A percentile compares a stretch with the other conserved stretches of the same genome.
phyloP scores from a whole-genome alignment of 2,113 vertebrate species.

The Mungos mungo region DNA sequence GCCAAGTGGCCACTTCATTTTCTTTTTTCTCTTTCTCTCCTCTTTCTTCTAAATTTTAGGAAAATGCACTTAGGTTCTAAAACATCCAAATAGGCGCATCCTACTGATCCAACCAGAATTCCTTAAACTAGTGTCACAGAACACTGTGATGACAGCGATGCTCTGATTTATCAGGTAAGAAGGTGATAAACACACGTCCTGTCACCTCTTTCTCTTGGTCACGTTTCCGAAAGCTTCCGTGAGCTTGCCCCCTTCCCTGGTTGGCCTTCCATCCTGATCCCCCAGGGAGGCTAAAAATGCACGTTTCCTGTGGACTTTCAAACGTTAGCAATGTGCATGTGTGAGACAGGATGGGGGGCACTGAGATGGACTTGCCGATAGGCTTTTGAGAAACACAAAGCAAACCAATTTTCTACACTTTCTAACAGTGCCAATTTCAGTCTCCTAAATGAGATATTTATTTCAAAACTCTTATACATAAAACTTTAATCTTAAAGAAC shows the following conservation, averaged over 20 bases:
- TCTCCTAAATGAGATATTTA: neutral
- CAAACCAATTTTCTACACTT: neutral
- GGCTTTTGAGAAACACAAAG: neutral
- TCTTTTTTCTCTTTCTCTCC: neutral
- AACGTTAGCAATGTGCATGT: too few relatives aligned
- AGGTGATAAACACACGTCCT: fast-evolving
- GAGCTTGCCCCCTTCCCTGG: too few relatives aligned
- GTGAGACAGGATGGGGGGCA: neutral
- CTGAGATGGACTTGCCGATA: neutral
- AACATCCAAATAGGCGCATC: neutral
- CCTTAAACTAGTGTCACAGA: neutral
- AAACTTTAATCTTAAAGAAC: neutral
- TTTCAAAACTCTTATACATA: neutral
- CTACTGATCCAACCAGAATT: neutral
- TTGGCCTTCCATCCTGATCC: neutral
- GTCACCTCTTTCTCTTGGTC: neutral
- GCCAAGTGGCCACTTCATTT: fast-evolving
- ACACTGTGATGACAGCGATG: neutral
- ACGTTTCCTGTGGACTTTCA: too few relatives aligned
- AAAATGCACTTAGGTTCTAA: neutral
- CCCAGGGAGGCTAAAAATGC: neutral
- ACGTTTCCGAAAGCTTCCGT: neutral
- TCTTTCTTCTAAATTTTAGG: neutral
- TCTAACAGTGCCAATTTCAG: neutral
- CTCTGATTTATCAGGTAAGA: fast-evolving